These are phyloP conservation scores for Dinoponera quadriceps DNA, from an alignment of 1,140 invertebrate genomes.

Conservation along the genomic window DNA sequence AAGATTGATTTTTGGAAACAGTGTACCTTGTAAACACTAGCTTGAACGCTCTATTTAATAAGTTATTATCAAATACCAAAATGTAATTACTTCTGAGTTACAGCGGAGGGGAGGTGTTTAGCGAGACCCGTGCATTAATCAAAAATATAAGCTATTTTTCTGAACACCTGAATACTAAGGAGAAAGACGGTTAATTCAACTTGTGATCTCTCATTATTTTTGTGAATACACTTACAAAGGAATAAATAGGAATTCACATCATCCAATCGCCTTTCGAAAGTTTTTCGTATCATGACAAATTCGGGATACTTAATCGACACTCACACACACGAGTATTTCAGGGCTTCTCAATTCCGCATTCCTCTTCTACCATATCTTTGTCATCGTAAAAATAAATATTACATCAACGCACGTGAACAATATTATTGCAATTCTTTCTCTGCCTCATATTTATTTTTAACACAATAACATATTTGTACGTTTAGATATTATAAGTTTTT, in stretches of 20 bases:
- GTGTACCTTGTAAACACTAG: conserved; percentile 28
- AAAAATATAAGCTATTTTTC: conserved; percentile 41
- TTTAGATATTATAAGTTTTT: too few relatives aligned
- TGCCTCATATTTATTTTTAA: background rate
- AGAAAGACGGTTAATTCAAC: background rate
- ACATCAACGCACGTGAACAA: too few relatives aligned
- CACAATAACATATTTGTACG: background rate
- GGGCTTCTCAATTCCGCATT: conserved; percentile 25
- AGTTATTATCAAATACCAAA: conserved; percentile 5
- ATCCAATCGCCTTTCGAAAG: conserved; percentile 23
- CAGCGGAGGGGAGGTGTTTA: background rate
- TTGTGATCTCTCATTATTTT: conserved; percentile 1
- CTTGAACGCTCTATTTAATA: conserved; percentile 30
- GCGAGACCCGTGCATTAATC: background rate
- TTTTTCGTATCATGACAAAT: conserved; percentile 4
- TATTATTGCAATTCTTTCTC: too few relatives aligned
- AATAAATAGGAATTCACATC: conserved; percentile 14
- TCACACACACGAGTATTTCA: background rate
- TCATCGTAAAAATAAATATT: too few relatives aligned
- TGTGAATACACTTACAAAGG: background rate
- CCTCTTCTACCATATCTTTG: too few relatives aligned
- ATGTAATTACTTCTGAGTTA: conserved; percentile 28
- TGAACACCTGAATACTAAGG: background rate
- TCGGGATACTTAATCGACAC: conserved; percentile 4
- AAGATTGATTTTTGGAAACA: conserved; percentile 40